Evolutionary conservation across 2,113 vertebrate species (phyloP), one percentile per base, ranked within the genome.

Genomic region (Mionectes macconnelli): DNA sequence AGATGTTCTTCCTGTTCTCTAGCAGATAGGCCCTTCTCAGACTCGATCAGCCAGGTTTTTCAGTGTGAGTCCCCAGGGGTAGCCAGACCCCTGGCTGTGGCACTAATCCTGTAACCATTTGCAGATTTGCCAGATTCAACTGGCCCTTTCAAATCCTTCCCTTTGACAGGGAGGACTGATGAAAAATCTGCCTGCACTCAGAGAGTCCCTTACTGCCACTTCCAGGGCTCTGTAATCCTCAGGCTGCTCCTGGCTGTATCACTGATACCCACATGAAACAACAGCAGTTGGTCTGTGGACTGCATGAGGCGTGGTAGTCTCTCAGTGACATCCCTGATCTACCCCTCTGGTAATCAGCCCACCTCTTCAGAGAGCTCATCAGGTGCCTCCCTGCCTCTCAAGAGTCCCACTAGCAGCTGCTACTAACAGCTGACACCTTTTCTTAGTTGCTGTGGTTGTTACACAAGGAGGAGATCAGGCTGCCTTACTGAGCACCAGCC

Each of bases 41-140:
- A 8, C 20, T n/a, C 19, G 1, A 4, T 57, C 22, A 73, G 20
- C 39, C 66, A 52, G 35, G 8, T 45, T 78, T 68, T 59, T 62
- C 42, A 74, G 0, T 0, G 0, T 6, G 8, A 78, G 30, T 56
- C 40, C 5, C 37, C 35, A 40, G 33, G 14, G 60, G 21, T 1
- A 63, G 33, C 18, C 24, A 39, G 62, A 35, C 3, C 14, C 33
- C 20, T 72, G 52, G 6, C 45, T 60, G 22, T 70, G 45, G 17
- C 47, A 83, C 30, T 42, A 40, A 53, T 25, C 28, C 42, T 14
- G 5, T 56, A 74, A 33, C 19, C 11, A 33, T 28, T 37, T 68
- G 12, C 11, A 18, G 17, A 44, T 67, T 42, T 12, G 4, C 42
- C 33, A 56, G 49, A 44, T 37, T 63, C 18, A 49, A 33, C 22